Evolutionary conservation across 1,140 invertebrate genomes (phyloP).

Genomic region (Diorhabda elongata): DNA sequence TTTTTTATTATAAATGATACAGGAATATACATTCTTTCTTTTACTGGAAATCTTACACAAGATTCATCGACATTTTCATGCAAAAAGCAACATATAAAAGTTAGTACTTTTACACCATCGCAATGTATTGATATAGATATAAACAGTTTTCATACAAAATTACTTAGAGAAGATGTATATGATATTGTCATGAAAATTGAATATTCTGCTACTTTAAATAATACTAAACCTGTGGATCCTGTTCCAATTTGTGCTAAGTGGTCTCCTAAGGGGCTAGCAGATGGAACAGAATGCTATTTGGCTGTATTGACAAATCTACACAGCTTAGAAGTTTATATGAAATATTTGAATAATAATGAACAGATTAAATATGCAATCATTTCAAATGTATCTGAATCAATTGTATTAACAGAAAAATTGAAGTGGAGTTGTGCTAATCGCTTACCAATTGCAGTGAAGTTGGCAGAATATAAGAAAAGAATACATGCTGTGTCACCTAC

Average conservation of each 20-base stretch:
- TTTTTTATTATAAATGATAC: slow-evolving; percentile 26
- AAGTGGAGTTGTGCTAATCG: slow-evolving; percentile 24
- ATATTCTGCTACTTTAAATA: slow-evolving; percentile 22
- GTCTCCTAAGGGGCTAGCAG: slow-evolving; percentile 30
- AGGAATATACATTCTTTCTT: slow-evolving; percentile 26
- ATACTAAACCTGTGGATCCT: slow-evolving; percentile 15
- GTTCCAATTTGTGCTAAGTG: slow-evolving; percentile 23
- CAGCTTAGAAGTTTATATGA: slow-evolving; percentile 31
- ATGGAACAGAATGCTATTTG: slow-evolving; percentile 24
- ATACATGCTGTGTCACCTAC: slow-evolving; percentile 22
- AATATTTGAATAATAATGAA: slow-evolving; percentile 23
- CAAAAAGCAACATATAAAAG: slow-evolving; percentile 24
- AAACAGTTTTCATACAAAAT: slow-evolving; percentile 26
- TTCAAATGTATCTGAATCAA: slow-evolving; percentile 28
- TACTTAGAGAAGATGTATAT: slow-evolving; percentile 28
- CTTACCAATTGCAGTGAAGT: slow-evolving; percentile 16
- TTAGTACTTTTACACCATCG: slow-evolving; percentile 25
- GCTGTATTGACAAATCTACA: slow-evolving; percentile 32
- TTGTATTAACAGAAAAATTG: slow-evolving; percentile 20
- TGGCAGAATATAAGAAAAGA: slow-evolving; percentile 31
- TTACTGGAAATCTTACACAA: slow-evolving; percentile 23
- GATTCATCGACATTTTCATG: slow-evolving; percentile 14
- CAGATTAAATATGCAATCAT: slow-evolving; percentile 26
- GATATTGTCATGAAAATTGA: slow-evolving; percentile 23
- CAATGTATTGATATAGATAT: slow-evolving; percentile 30